Base-by-base conservation (phyloP, 2,888 invertebrate species). In the Tenthredo scrophulariae region DNA sequence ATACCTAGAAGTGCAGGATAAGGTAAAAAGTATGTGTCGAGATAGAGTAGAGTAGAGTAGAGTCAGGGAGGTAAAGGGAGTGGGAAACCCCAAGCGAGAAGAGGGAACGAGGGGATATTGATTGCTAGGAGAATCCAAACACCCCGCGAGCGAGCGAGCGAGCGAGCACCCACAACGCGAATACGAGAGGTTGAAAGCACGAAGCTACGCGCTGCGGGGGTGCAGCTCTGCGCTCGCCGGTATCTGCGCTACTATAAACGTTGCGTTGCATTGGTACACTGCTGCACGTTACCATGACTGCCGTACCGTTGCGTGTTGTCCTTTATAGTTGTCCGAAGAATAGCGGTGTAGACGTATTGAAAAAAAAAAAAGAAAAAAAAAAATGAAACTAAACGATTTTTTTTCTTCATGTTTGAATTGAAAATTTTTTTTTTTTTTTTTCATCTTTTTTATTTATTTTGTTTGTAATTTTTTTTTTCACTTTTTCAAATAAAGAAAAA, bases 111-210 rank as follows among this genome's bases (percentile, higher is more conserved):
- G 79, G 58, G 37, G 62, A 80, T 80, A 80, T 80, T 62, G 79
- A 80, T 80, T 80, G 79, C 62, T 40, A 40, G 22, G 40, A 37
- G 67, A 67, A 58, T 22, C 79, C 22, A 58, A 80, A 80, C 79
- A 80, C 22, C 62, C 33, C 10, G 4, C 7, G 62, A n/a, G 37
- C 15, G 26, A 67, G n/a, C 74, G 6, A 4, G 4, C 7, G 62
- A n/a, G 37, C 15, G 26, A 67, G n/a, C 74, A 18, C 72, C 40
- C n/a, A 7, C 43, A 43, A 43, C 43, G 74, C 40, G 43, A 43
- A 74, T 43, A 43, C 26, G 26, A 18, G 74, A 22, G 5, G 2
- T 29, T 54, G 54, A 54, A 54, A 54, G n/a, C 54, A 54, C n/a
- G n/a, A 10, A 22, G 74, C 37, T 9, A 46, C 46, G 37, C 43